Conservation (phyloP, 2,888 invertebrate species). For the Eudasyphora cyanicolor region DNA sequence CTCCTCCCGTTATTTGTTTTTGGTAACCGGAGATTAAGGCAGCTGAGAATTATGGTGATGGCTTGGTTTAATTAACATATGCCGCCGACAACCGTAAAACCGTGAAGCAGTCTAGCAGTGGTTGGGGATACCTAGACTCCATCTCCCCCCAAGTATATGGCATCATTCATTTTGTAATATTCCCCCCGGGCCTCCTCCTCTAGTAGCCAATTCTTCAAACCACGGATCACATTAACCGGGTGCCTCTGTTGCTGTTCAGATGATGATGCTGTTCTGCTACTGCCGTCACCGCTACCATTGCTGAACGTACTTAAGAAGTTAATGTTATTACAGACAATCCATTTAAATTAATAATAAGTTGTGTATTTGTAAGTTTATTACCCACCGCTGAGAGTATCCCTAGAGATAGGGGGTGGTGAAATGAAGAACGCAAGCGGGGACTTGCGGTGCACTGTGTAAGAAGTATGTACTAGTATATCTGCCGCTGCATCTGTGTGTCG, state of each 20-base stretch:
- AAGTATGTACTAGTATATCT: no score
- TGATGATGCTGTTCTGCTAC: no score
- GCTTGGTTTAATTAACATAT: conserved; percentile 16
- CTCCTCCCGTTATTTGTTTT: not conserved
- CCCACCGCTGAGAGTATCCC: not conserved
- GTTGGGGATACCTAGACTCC: not conserved
- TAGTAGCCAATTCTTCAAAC: not conserved
- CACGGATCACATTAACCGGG: not conserved
- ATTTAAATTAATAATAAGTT: conserved; percentile 25
- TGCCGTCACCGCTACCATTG: not conserved
- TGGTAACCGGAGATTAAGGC: not conserved
- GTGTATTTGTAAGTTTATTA: not conserved
- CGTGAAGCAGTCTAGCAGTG: not conserved
- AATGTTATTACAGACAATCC: conserved; percentile 26
- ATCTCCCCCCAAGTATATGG: not conserved
- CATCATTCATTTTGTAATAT: not conserved
- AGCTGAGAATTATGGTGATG: not conserved
- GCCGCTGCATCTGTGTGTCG: no score
- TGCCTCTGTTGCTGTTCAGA: no score
- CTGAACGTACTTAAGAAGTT: conserved; percentile 11
- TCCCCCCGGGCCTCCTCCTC: no score
- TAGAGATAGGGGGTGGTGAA: no score
- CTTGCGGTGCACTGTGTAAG: no score
- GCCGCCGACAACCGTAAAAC: conserved; percentile 11
- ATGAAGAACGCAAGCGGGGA: not conserved